A percentile compares a stretch with the other conserved stretches of the same genome.
These are phyloP conservation scores for Leptobrachium ailaonicum DNA, from an alignment of 2,113 vertebrate genomes.

Conservation along the genomic window DNA sequence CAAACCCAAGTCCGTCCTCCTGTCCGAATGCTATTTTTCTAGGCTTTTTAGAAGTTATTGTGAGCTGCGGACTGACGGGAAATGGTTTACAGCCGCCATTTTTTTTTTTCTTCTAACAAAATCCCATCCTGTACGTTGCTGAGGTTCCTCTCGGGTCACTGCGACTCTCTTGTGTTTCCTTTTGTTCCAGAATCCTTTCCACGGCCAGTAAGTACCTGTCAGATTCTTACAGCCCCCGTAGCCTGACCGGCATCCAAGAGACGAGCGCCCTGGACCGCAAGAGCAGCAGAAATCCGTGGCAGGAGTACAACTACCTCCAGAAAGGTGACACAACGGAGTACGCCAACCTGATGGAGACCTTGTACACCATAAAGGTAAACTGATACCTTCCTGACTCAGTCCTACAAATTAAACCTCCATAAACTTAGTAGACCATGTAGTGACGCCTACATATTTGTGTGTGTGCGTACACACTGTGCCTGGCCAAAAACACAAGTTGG, in stretches of 20 bases:
- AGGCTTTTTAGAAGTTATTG: too few relatives aligned
- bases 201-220: constrained; percentile 87
- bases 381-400: too few relatives aligned
- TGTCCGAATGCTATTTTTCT: too few relatives aligned
- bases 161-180: background rate
- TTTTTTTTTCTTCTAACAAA: too few relatives aligned
- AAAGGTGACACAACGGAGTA: constrained; percentile 81
- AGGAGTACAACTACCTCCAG: constrained; percentile 94
- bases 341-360: constrained; percentile 86
- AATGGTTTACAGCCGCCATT: too few relatives aligned
- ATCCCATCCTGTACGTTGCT: background rate
- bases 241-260: constrained; percentile 86
- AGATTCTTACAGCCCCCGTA: constrained; percentile 91
- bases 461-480: too few relatives aligned
- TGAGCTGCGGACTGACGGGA: too few relatives aligned
- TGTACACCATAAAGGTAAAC: constrained; percentile 90
- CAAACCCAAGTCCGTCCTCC: too few relatives aligned
- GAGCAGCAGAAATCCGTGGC: constrained; percentile 89
- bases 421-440: too few relatives aligned
- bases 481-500: too few relatives aligned
- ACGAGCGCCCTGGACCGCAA: constrained; percentile 76
- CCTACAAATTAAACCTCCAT: too few relatives aligned
- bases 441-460: too few relatives aligned
- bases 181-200: constrained; percentile 82
- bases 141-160: background rate